Evolutionary conservation across 2,797 vertebrate genomes (phyloP).

Genomic region (Psittacula derbiana): DNA sequence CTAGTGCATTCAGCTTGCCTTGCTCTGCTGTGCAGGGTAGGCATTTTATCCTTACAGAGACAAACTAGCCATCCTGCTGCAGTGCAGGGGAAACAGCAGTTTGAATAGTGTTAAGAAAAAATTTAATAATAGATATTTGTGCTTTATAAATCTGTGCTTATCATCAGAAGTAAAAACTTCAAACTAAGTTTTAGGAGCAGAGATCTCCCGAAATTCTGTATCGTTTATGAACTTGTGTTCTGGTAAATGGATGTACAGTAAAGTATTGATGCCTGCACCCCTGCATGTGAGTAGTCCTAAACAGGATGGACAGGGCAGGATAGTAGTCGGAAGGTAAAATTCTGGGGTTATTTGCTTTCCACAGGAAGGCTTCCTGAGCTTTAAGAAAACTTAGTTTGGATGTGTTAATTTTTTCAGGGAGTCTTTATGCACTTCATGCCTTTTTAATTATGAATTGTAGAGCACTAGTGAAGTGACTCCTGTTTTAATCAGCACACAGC

Average conservation of each 20-base stretch:
- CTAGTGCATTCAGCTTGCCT: neutral
- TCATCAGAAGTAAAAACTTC: neutral
- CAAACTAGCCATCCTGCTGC: neutral
- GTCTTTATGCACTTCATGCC: neutral
- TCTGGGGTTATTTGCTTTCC: neutral
- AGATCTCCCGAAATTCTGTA: neutral
- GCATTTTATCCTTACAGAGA: neutral
- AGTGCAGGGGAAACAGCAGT: neutral
- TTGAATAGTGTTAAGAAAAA: neutral
- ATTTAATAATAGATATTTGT: neutral
- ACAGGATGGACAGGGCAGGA: neutral
- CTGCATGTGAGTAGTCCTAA: neutral
- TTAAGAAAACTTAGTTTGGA: neutral
- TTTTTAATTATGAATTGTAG: neutral
- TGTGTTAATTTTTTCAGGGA: neutral
- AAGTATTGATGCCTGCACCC: neutral
- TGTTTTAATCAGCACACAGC: neutral
- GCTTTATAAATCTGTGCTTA: neutral
- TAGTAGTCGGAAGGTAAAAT: neutral
- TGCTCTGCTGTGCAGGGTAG: neutral
- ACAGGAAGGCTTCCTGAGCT: neutral
- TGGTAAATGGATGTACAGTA: neutral
- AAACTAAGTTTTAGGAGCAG: neutral
- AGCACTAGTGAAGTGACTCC: neutral
- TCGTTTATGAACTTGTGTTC: neutral